A percentile compares a stretch with the other conserved stretches of the same genome.
These are phyloP conservation scores for Diadumene lineata DNA, from an alignment of 92 coral and sea anemone genomes.

Conservation along the genomic window DNA sequence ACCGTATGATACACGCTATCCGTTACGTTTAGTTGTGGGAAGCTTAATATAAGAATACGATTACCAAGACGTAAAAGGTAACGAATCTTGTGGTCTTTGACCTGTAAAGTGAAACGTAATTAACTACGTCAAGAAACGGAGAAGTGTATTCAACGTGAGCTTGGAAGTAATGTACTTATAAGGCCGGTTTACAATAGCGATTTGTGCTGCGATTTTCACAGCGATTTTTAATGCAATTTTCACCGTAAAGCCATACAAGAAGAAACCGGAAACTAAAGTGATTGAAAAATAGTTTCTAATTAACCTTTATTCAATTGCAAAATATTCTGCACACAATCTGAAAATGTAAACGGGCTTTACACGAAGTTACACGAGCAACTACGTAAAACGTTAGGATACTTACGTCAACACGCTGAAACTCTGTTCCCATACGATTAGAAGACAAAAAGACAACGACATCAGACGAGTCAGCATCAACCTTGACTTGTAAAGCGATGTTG, in stretches of 20 bases:
- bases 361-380: not conserved
- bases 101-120: conserved; percentile 35
- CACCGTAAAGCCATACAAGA: no score
- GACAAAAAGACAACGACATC: conserved; percentile 81
- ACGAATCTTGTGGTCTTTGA: conserved; percentile 68
- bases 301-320: no score
- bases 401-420: conserved; percentile 88
- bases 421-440: conserved; percentile 82
- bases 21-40: conserved; percentile 81
- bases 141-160: no score
- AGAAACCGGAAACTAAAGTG: no score
- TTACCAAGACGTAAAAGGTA: conserved; percentile 83
- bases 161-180: no score
- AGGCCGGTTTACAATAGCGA: no score
- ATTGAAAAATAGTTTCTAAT: no score
- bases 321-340: no score
- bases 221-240: no score
- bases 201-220: no score
- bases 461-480: conserved; percentile 60
- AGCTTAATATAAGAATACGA: conserved; percentile 72
- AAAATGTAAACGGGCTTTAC: no score
- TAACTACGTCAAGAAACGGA: not conserved
- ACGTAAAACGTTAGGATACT: conserved; percentile 31
- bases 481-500: conserved; percentile 84
- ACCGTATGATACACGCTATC: conserved; percentile 85